phyloP scores from a whole-genome alignment of 2,888 invertebrate species.

The Phalera bucephala region DNA sequence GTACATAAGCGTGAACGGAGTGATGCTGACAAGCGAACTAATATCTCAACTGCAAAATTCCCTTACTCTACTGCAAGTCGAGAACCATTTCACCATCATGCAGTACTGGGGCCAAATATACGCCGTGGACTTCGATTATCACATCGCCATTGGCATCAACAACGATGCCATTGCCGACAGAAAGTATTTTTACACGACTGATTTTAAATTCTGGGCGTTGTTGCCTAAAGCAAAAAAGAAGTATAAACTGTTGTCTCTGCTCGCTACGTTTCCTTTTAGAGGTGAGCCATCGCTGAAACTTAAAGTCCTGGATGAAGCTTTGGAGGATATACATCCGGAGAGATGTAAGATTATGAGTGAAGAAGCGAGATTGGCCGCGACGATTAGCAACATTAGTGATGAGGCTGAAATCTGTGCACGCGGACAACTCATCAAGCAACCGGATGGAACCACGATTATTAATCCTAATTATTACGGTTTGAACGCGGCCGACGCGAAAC shows the following conservation, averaged over 20 bases:
- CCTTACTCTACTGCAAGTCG: constrained; percentile 89
- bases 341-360: constrained; percentile 86
- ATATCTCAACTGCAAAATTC: constrained; percentile 89
- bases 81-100: constrained; percentile 91
- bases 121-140: constrained; percentile 90
- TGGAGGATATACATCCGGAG: constrained; percentile 63
- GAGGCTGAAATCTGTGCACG: constrained; percentile 91
- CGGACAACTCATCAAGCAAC: constrained; percentile 88
- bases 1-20: constrained; percentile 83
- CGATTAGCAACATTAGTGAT: constrained; percentile 86
- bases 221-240: constrained; percentile 72
- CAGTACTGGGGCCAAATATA: constrained; percentile 94
- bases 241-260: constrained; percentile 62
- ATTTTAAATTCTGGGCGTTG: constrained; percentile 87
- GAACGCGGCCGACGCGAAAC: constrained; percentile 84
- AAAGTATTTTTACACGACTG: constrained; percentile 90
- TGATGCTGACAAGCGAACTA: constrained; percentile 88
- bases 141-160: constrained; percentile 91
- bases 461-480: constrained; percentile 89
- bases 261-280: constrained; percentile 73
- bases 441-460: constrained; percentile 87
- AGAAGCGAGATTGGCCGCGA: constrained; percentile 87
- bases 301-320: constrained; percentile 71
- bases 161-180: constrained; percentile 88
- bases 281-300: constrained; percentile 79